Evolutionary conservation across 2,888 invertebrate species (phyloP).

Genomic region (Aphidius colemani): DNA sequence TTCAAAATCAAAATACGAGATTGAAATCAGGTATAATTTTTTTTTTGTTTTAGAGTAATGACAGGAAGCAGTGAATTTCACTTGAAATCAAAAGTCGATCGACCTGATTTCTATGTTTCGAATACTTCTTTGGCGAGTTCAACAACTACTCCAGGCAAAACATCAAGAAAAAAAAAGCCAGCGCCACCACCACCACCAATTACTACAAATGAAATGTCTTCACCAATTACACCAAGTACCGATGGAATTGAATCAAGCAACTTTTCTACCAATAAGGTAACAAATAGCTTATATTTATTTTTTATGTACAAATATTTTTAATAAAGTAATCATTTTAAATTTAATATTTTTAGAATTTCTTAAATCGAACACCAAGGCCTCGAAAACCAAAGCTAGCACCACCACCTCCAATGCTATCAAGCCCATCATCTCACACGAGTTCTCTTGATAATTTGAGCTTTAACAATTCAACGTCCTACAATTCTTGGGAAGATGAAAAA

Average conservation of each 20-base stretch:
- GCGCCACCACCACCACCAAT: conserved; percentile 69
- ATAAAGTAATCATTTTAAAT: not conserved
- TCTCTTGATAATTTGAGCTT: conserved; percentile 29
- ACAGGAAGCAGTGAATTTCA: no score
- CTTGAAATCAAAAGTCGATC: conserved; percentile 46
- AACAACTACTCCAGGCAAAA: conserved; percentile 62
- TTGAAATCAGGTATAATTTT: not conserved
- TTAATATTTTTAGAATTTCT: conserved; percentile 37
- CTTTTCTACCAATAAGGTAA: conserved; percentile 4
- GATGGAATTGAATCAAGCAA: conserved; percentile 7
- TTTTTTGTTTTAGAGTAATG: not conserved
- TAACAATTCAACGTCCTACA: conserved; percentile 37
- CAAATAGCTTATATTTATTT: conserved; percentile 10
- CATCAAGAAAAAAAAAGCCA: conserved; percentile 71
- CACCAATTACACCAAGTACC: not conserved
- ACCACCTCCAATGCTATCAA: conserved; percentile 62
- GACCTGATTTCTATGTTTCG: conserved; percentile 54
- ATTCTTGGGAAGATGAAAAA: conserved; percentile 63
- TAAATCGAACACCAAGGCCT: conserved; percentile 60
- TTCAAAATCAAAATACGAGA: no score
- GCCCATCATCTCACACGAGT: conserved; percentile 31
- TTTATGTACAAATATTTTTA: conserved; percentile 13
- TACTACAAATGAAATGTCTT: conserved; percentile 25
- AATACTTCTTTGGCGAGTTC: conserved; percentile 60
- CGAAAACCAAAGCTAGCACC: conserved; percentile 73